Evolutionary conservation across 2,797 vertebrate species (phyloP).

Genomic region (Amblyraja radiata): DNA sequence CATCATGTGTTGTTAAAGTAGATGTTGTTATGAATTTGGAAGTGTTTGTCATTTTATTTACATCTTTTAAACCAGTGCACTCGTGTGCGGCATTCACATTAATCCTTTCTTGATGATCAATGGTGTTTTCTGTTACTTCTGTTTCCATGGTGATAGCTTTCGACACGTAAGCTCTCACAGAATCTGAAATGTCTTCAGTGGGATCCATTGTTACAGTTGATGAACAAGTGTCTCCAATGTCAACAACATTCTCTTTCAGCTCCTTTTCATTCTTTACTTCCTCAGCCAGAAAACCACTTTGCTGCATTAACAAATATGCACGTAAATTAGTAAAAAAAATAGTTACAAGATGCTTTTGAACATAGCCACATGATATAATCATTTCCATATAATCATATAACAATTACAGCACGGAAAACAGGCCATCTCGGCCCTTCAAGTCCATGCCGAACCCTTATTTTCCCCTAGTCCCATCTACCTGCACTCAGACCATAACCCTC

Average conservation of each 20-base stretch:
- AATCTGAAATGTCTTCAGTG: conserved; percentile 54
- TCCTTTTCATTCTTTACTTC: conserved; percentile 43
- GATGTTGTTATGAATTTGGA: neutral
- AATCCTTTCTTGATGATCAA: conserved; percentile 67
- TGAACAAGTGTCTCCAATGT: conserved; percentile 37
- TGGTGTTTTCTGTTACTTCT: conserved; percentile 53
- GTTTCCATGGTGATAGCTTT: conserved; percentile 52
- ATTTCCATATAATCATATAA: too few species aligned
- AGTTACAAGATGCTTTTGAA: neutral
- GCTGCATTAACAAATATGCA: conserved; percentile 2
- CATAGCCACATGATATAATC: neutral
- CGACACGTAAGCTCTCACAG: conserved; percentile 48
- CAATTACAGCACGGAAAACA: too few species aligned
- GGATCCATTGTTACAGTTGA: conserved; percentile 67
- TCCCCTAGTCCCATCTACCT: too few species aligned
- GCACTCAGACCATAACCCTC: too few species aligned
- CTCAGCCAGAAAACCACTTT: neutral
- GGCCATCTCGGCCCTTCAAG: too few species aligned
- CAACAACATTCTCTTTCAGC: conserved; percentile 45
- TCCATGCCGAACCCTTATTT: too few species aligned
- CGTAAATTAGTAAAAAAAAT: neutral
- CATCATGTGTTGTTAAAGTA: too few species aligned
- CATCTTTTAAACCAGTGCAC: conserved; percentile 50
- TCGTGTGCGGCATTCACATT: conserved; percentile 68
- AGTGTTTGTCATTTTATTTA: neutral